Conservation (phyloP, 2,797 vertebrate species). For the Scarus forsteni region DNA sequence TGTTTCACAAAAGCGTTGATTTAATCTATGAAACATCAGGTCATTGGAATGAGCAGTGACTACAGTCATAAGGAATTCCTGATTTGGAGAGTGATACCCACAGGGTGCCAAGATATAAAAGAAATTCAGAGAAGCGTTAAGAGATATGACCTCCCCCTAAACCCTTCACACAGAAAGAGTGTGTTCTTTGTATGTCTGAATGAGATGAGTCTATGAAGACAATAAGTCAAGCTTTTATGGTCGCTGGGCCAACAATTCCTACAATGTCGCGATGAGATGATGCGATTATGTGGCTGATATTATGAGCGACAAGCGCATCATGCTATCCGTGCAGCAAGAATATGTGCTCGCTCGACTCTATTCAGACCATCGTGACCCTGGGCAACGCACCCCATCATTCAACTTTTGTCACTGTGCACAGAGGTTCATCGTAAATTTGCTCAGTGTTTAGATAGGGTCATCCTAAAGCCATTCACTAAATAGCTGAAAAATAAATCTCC, state of each 20-base stretch:
- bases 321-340: slow-evolving; percentile 32
- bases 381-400: slow-evolving; percentile 34
- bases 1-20: slow-evolving; percentile 78
- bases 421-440: slow-evolving; percentile 53
- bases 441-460: slow-evolving; percentile 50
- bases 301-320: slow-evolving; percentile 34
- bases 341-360: slow-evolving; percentile 40
- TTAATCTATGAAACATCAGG: slow-evolving; percentile 73
- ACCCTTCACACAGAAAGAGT: slow-evolving; percentile 61
- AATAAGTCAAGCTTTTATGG: slow-evolving; percentile 54
- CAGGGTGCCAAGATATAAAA: slow-evolving; percentile 72
- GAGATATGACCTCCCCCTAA: slow-evolving; percentile 72
- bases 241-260: slow-evolving; percentile 61
- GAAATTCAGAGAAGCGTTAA: slow-evolving; percentile 63
- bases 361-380: slow-evolving; percentile 38
- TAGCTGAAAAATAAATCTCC: slow-evolving; percentile 32
- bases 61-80: slow-evolving; percentile 71
- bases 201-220: slow-evolving; percentile 67
- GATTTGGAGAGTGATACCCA: slow-evolving; percentile 71
- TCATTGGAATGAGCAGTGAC: slow-evolving; percentile 75
- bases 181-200: slow-evolving; percentile 66
- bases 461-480: slow-evolving; percentile 26
- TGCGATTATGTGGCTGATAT: slow-evolving; percentile 55
- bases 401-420: slow-evolving; percentile 30
- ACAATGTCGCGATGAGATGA: slow-evolving; percentile 61